Conservation (phyloP, 2,888 invertebrate species). For the Hecatera dysodea region DNA sequence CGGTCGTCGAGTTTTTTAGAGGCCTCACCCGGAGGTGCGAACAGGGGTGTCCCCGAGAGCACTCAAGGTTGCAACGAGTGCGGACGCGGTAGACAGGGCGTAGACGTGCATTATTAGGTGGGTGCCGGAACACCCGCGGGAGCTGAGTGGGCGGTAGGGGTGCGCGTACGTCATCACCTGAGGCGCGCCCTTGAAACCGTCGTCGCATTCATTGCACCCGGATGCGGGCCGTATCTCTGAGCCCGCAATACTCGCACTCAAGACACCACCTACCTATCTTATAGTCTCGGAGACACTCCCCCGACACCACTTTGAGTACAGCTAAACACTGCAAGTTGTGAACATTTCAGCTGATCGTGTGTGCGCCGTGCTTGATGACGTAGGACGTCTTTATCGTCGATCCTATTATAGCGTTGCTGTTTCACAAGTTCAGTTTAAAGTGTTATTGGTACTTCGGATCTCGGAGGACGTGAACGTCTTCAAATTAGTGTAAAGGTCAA, state of each 20-base stretch:
- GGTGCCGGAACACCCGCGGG: constrained; percentile 89
- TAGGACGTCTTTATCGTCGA: constrained; percentile 27
- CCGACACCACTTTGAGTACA: constrained; percentile 48
- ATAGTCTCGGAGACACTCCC: constrained; percentile 62
- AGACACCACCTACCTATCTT: constrained; percentile 77
- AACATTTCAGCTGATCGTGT: constrained; percentile 50
- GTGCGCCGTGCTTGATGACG: constrained; percentile 27
- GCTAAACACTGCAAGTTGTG: constrained; percentile 48
- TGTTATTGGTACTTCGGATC: constrained; percentile 6
- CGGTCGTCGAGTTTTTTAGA: constrained; percentile 65
- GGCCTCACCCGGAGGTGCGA: constrained; percentile 67
- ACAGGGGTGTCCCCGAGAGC: constrained; percentile 80
- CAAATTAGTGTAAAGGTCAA: not conserved
- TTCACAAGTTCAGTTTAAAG: constrained; percentile 13
- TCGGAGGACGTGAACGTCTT: not conserved
- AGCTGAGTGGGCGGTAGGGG: constrained; percentile 81
- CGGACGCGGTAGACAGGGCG: constrained; percentile 89
- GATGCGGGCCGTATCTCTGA: constrained; percentile 87
- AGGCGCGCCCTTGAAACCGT: constrained; percentile 90
- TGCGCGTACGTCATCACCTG: constrained; percentile 90
- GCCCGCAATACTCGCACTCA: constrained; percentile 81
- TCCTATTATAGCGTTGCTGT: not conserved
- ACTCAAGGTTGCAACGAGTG: constrained; percentile 89
- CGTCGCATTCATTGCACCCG: constrained; percentile 91
- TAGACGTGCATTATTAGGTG: constrained; percentile 91